Conservation (phyloP, 2,113 vertebrate species). For the Turnix velox region DNA sequence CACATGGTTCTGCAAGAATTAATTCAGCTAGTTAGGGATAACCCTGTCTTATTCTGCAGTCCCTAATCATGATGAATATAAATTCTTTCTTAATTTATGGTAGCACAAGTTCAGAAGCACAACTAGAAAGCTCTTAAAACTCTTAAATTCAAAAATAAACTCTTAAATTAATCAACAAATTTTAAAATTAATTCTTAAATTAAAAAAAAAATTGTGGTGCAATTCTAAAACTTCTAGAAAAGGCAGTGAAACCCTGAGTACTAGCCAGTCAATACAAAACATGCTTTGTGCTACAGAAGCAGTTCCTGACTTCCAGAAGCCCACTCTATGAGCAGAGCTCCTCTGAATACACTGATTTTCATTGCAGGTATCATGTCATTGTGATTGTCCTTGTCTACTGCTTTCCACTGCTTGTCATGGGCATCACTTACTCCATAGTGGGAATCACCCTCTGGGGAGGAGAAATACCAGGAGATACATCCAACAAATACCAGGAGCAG, state of each 20-base stretch:
- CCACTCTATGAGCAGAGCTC: not conserved
- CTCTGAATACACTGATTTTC: not conserved
- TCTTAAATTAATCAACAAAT: no score
- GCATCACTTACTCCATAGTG: slow-evolving; percentile 93
- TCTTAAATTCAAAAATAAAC: not conserved
- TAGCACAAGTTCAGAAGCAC: not conserved
- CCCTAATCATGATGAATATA: not conserved
- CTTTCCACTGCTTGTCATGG: slow-evolving; percentile 93
- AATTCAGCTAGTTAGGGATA: not conserved
- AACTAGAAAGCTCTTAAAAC: not conserved
- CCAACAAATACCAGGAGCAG: slow-evolving; percentile 92
- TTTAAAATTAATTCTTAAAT: not conserved
- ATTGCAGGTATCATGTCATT: slow-evolving; percentile 88
- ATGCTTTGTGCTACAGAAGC: not conserved
- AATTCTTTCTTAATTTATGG: not conserved
- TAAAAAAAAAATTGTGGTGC: not conserved
- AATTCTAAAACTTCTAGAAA: not conserved
- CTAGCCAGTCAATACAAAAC: not conserved
- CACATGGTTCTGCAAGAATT: not conserved
- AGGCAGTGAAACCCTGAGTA: not conserved
- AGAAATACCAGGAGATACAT: slow-evolving; percentile 93
- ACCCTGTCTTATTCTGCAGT: not conserved
- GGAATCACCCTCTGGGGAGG: slow-evolving; percentile 95
- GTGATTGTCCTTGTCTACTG: slow-evolving; percentile 89
- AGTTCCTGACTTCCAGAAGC: not conserved